Evolutionary conservation across 2,797 vertebrate species (phyloP).

Genomic region (Gymnocypris eckloni): DNA sequence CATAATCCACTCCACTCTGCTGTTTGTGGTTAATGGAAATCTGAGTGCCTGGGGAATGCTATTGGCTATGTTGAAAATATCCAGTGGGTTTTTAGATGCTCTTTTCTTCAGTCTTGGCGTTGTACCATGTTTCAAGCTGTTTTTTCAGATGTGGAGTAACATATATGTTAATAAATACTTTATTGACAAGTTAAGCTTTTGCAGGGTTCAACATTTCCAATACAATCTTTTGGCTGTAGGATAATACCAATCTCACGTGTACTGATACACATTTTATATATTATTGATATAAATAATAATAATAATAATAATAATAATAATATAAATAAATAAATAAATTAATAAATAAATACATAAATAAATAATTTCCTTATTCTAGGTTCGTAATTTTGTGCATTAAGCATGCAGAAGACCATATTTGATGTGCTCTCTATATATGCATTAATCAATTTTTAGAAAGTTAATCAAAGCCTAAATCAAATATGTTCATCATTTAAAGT

Average conservation of each 20-base stretch:
- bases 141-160: background rate
- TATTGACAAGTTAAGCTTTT: background rate
- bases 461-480: too few species aligned
- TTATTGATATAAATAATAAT: background rate
- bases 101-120: conserved; percentile 16
- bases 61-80: conserved; percentile 52
- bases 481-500: too few species aligned
- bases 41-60: conserved; percentile 47
- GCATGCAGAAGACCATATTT: background rate
- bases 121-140: background rate
- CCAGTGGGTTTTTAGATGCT: conserved; percentile 42
- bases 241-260: background rate
- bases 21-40: conserved; percentile 54
- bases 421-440: background rate
- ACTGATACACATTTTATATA: too few species aligned
- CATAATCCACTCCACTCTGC: conserved; percentile 55
- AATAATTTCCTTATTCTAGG: too few species aligned
- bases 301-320: too few species aligned
- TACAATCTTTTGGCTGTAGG: background rate
- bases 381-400: background rate
- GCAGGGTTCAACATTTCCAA: background rate
- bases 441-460: background rate
- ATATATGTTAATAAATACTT: background rate
- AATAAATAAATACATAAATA: too few species aligned
- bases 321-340: too few species aligned